Conservation (phyloP, 2,113 vertebrate genomes). For the Rhinopomastus cyanomelas region DNA sequence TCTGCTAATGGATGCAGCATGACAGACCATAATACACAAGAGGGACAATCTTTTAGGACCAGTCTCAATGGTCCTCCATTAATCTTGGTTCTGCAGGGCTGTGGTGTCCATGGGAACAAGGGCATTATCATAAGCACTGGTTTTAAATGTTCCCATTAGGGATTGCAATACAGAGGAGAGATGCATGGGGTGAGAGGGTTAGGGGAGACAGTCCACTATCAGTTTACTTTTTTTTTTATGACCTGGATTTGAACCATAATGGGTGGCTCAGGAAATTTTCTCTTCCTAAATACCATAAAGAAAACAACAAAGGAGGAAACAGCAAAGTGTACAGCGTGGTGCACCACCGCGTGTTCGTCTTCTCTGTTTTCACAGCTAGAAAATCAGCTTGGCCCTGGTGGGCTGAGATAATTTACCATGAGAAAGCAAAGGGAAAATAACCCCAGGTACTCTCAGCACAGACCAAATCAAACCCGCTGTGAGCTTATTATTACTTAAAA, state of each 20-base stretch:
- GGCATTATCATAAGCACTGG: conserved; percentile 75
- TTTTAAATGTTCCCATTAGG: conserved; percentile 72
- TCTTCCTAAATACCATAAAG: conserved; percentile 40
- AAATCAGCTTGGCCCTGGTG: conserved; percentile 59
- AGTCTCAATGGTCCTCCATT: conserved; percentile 73
- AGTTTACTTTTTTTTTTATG: conserved; percentile 51
- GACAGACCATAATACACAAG: conserved; percentile 75
- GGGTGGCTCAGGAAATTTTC: neutral
- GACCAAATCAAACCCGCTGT: conserved; percentile 67
- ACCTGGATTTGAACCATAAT: conserved; percentile 37
- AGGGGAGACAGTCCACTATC: conserved; percentile 29
- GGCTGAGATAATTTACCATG: conserved; percentile 64
- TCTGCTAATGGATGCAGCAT: conserved; percentile 74
- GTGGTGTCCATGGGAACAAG: conserved; percentile 80
- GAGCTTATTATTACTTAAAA: conserved; percentile 74
- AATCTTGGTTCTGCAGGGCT: conserved; percentile 74
- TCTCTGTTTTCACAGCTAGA: conserved; percentile 48
- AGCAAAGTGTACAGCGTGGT: neutral
- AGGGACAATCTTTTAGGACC: conserved; percentile 77
- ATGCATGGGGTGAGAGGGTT: conserved; percentile 23
- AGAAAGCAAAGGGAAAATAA: conserved; percentile 66
- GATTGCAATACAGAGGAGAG: conserved; percentile 48
- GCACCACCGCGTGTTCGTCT: neutral
- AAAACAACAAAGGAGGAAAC: conserved; percentile 52
- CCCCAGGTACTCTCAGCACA: conserved; percentile 64